Evolutionary conservation across 2,113 vertebrate genomes (phyloP).

Genomic region (Stictonetta naevosa): DNA sequence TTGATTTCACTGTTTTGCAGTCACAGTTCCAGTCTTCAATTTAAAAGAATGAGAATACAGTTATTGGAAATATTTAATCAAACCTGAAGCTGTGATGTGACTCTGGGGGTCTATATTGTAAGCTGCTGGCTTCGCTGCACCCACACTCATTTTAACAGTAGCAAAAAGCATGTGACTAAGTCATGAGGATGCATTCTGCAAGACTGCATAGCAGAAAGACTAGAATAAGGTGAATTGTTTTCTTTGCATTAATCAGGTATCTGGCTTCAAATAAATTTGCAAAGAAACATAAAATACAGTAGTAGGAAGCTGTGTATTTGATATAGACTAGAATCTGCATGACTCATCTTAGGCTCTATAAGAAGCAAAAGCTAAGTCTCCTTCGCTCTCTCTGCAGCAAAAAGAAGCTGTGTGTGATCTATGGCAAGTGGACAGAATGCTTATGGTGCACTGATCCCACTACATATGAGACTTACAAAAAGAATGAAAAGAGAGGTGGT

Average conservation of each 20-base stretch:
- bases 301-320: not conserved
- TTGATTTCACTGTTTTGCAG: not conserved
- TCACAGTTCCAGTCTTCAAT: not conserved
- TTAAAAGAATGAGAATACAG: not conserved
- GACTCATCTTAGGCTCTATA: not conserved
- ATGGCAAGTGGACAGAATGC: constrained; percentile 98
- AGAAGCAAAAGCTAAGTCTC: not conserved
- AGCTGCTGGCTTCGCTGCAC: not conserved
- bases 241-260: not conserved
- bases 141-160: not conserved
- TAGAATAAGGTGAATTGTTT: not conserved
- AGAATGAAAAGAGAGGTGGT: constrained; percentile 84
- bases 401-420: constrained; percentile 93
- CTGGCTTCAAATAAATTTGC: not conserved
- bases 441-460: constrained; percentile 90
- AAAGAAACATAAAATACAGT: not conserved
- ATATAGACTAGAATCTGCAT: not conserved
- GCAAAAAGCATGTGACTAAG: not conserved
- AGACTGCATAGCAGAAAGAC: not conserved
- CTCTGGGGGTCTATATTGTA: not conserved
- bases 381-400: constrained; percentile 77
- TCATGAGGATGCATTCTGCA: not conserved
- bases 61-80: not conserved
- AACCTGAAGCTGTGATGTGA: not conserved
- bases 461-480: constrained; percentile 84